A percentile compares a stretch with the other conserved stretches of the same genome.
These are phyloP conservation scores for Silurus asotus DNA, from an alignment of 2,113 vertebrate genomes.

Conservation along the genomic window DNA sequence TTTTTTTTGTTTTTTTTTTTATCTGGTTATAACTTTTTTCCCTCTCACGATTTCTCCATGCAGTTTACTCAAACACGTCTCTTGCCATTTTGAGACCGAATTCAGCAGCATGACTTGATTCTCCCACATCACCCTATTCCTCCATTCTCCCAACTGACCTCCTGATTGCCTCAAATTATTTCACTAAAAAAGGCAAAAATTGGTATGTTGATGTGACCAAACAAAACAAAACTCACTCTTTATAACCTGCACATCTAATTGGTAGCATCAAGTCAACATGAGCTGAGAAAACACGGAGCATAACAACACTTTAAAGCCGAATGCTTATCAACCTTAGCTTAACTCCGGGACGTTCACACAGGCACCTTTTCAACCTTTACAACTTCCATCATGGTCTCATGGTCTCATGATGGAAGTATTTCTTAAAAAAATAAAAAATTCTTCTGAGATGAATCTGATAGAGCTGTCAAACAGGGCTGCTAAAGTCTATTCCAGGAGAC, in stretches of 20 bases:
- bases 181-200: too few species aligned
- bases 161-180: too few species aligned
- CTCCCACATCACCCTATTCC: too few species aligned
- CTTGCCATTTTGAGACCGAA: too few species aligned
- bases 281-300: not conserved
- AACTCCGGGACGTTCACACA: constrained; percentile 35
- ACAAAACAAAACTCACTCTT: not conserved
- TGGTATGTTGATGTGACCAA: too few species aligned
- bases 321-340: constrained; percentile 13
- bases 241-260: not conserved
- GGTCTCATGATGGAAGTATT: constrained; percentile 21
- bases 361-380: not conserved
- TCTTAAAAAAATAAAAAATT: constrained; percentile 10
- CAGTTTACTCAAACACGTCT: too few species aligned
- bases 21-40: too few species aligned
- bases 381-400: constrained; percentile 27
- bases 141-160: too few species aligned
- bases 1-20: too few species aligned
- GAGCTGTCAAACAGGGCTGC: constrained; percentile 37
- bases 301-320: not conserved
- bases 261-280: not conserved
- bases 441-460: constrained; percentile 27
- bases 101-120: too few species aligned
- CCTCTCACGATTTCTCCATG: too few species aligned
- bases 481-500: constrained; percentile 25